Conservation (phyloP, 2,113 vertebrate species). For the Neoarius graeffei region DNA sequence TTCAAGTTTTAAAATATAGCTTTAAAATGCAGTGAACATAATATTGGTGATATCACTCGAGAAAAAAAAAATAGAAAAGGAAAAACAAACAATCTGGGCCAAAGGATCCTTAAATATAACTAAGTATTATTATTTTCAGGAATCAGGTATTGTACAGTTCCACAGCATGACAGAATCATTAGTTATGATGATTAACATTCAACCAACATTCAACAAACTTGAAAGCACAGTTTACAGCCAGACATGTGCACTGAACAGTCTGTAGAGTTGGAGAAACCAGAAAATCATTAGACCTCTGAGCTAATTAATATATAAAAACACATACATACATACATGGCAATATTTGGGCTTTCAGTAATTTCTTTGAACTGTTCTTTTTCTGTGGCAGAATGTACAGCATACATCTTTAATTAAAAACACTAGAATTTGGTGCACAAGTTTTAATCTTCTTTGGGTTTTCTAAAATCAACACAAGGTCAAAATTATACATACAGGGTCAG, state of each 20-base stretch:
- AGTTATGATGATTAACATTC: neutral
- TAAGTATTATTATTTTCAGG: neutral
- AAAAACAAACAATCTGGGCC: neutral
- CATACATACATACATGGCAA: no score
- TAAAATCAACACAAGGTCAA: no score
- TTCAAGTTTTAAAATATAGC: neutral
- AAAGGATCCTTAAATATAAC: neutral
- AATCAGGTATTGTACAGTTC: neutral
- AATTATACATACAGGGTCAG: no score
- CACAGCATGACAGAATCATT: neutral
- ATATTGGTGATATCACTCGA: neutral
- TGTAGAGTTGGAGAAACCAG: no score
- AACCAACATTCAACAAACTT: neutral
- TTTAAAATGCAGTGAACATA: neutral
- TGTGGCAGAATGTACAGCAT: no score
- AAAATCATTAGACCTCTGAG: no score
- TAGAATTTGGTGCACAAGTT: no score
- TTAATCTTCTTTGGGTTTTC: no score
- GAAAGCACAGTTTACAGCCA: neutral
- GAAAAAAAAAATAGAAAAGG: neutral
- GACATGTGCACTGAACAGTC: neutral
- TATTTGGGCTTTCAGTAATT: no score
- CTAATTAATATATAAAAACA: no score
- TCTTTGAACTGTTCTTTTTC: no score
- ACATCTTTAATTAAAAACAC: no score